phyloP scores from a whole-genome alignment of 2,113 vertebrate species.

The Naja naja region DNA sequence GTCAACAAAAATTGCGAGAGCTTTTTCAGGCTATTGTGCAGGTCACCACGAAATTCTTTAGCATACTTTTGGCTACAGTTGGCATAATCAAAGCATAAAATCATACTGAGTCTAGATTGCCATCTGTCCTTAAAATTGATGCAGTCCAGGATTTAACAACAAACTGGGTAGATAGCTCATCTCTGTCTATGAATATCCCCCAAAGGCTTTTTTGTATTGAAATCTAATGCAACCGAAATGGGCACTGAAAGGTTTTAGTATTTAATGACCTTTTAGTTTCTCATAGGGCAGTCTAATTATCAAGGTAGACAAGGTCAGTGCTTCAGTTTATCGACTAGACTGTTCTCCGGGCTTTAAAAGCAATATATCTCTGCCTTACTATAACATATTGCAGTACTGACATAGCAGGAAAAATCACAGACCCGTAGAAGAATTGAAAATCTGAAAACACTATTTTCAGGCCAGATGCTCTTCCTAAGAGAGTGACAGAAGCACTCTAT shows the following conservation, averaged over 20 bases:
- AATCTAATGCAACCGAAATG: neutral
- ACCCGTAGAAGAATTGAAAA: neutral
- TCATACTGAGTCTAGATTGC: neutral
- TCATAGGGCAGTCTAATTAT: slow-evolving; percentile 10
- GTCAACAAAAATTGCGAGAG: neutral
- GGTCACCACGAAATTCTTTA: neutral
- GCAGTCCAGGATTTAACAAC: neutral
- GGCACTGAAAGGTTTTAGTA: neutral
- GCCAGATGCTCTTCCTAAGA: neutral
- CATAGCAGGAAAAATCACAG: neutral
- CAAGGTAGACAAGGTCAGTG: neutral
- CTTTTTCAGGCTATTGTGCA: neutral
- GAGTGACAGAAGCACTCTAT: neutral
- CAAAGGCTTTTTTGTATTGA: neutral
- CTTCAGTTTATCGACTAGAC: neutral
- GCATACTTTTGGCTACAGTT: neutral
- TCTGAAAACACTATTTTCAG: neutral
- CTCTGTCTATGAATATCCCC: neutral
- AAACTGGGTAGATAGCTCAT: neutral
- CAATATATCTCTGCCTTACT: neutral
- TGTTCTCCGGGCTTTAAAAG: neutral
- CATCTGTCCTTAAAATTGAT: neutral
- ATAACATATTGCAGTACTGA: neutral
- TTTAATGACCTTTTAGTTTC: slow-evolving; percentile 20
- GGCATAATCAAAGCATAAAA: neutral